These are phyloP conservation scores for Mastomys coucha DNA, from an alignment of 2,113 vertebrate genomes.

Conservation along the genomic window DNA sequence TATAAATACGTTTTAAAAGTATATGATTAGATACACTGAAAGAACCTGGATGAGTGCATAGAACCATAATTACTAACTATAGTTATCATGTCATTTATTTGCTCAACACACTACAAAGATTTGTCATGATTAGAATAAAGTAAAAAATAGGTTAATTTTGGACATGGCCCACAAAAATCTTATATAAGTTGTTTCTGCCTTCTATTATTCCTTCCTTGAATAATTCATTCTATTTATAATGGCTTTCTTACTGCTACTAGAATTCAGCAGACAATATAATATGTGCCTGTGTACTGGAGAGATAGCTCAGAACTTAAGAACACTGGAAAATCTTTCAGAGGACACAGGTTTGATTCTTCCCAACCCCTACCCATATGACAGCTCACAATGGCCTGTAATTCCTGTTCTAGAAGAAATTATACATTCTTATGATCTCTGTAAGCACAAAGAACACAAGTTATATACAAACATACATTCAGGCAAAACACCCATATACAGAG, in stretches of 20 bases:
- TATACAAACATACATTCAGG: neutral
- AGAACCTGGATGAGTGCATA: neutral
- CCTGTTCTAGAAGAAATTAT: neutral
- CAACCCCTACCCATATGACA: neutral
- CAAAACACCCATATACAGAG: neutral
- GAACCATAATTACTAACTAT: neutral
- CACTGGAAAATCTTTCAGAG: neutral
- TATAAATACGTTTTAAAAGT: slow-evolving; percentile 5
- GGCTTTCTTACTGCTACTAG: neutral
- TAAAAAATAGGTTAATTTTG: neutral
- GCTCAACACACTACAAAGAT: neutral
- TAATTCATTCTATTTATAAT: neutral
- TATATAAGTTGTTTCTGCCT: neutral
- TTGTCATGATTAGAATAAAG: slow-evolving; percentile 1
- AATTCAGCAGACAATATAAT: neutral
- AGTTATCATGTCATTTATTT: neutral
- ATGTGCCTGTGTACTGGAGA: no score
- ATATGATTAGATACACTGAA: neutral
- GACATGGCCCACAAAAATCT: neutral
- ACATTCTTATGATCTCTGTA: neutral
- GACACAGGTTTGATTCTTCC: neutral
- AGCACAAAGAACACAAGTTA: neutral
- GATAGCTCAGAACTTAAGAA: neutral
- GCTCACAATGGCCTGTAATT: neutral
- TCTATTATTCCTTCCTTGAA: neutral